Conservation (phyloP, 2,113 vertebrate genomes). For the Crotalus viridis region DNA sequence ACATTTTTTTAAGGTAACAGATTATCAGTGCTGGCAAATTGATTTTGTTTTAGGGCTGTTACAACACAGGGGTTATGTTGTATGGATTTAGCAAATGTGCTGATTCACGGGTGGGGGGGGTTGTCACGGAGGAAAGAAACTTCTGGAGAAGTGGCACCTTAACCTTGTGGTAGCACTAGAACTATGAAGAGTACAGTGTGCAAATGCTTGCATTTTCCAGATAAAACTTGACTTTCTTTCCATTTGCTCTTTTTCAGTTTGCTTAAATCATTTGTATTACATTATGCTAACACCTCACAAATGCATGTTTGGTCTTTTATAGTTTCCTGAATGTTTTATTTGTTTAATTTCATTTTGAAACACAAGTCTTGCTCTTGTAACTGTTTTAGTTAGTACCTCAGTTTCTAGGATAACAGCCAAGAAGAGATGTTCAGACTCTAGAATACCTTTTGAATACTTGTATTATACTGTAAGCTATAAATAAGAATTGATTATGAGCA, state of each 20-base stretch:
- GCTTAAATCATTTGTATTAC: background rate
- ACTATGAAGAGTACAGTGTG: background rate
- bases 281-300: background rate
- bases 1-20: background rate
- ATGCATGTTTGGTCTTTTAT: background rate
- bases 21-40: background rate
- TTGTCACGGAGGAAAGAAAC: background rate
- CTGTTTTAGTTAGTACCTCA: background rate
- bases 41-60: background rate
- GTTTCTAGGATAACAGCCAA: slow-evolving; percentile 21
- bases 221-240: background rate
- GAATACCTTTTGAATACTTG: slow-evolving; percentile 13
- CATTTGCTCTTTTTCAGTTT: background rate
- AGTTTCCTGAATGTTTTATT: slow-evolving; percentile 3
- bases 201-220: background rate
- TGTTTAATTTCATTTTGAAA: slow-evolving; percentile 13
- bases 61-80: background rate
- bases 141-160: background rate
- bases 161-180: background rate
- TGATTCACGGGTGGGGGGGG: background rate
- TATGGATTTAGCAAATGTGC: background rate
- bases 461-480: slow-evolving; percentile 12
- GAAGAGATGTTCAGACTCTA: background rate
- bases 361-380: background rate
- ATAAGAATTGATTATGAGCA: slow-evolving; percentile 18